Base-by-base conservation (phyloP, 1,140 invertebrate genomes). In the Centruroides sculpturatus region DNA sequence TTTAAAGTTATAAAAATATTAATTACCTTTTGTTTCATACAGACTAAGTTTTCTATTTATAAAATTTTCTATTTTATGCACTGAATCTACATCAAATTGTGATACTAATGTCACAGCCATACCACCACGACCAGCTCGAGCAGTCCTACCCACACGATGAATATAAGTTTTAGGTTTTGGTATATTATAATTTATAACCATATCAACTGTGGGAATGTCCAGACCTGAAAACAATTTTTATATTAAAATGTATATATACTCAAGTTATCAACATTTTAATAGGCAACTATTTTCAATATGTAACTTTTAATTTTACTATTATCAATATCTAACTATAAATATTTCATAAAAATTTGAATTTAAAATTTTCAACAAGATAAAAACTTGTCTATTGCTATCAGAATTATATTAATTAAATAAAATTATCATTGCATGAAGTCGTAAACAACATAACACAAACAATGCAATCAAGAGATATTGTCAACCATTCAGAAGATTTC, bases 101-200 rank as follows among this genome's bases (percentile, higher is more conserved):
- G 90, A 92, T 57, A 98, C 83, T 50, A 99, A 78, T 35, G 90
- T 92, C 54, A 99, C 82, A 6, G 73, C 69, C 72, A 85, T 78
- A 8, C 94, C 95, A 55, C 77, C 79, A 66, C 88, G 77, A 1
- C 92, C 93, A 23, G 92, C 92, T 69, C 96, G 80, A 5, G 95
- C 96, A 55, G 95, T 98, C 70, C 96, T 79, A 48, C 96, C 96
- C 13, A 99, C 94, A 68, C 96, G 81, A 76, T 99, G 96, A 69
- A 99, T 85, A 74, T 99, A 99, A 69, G 94, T 90, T 71, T 92
- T 94, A 1, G 89, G 83, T 59, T 84, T 83, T 0, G 94, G 95
- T 66, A 98, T 81, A 67, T 85, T 86, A 71, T 96, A 89, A 77
- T 99, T 98, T 1, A 99, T 82, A 0, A 99, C 89, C 59, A 96